Evolutionary conservation across 2,888 invertebrate genomes (phyloP).

Genomic region (Gymnosoma rotundatum): DNA sequence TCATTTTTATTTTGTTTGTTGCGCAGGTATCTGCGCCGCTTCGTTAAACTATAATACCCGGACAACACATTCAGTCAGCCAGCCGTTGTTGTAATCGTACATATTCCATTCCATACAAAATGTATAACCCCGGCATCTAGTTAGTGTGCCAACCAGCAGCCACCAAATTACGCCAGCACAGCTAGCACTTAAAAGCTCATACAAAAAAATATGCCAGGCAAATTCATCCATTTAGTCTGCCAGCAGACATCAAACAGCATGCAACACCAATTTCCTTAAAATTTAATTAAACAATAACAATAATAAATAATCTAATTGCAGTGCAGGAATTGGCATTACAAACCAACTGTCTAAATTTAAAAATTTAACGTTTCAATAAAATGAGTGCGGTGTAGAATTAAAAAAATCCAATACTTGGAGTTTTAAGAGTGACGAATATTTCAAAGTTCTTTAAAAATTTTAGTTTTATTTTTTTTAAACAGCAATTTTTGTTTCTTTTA

Average conservation of each 20-base stretch:
- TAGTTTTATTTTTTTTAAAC: too few species aligned
- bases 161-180: conserved; percentile 30
- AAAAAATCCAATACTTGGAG: not conserved
- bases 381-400: not conserved
- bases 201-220: conserved; percentile 32
- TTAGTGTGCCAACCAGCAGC: conserved; percentile 43
- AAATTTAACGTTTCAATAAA: not conserved
- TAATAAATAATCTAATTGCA: conserved; percentile 2
- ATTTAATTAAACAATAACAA: conserved; percentile 18
- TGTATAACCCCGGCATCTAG: conserved; percentile 30
- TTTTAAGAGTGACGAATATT: not conserved
- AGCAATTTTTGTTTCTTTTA: too few species aligned
- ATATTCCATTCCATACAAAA: conserved; percentile 39
- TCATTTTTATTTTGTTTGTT: conserved; percentile 58
- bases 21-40: conserved; percentile 70
- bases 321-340: not conserved
- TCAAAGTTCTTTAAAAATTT: not conserved
- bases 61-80: conserved; percentile 38
- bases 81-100: conserved; percentile 1
- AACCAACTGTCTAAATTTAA: not conserved
- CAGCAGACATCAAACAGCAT: conserved; percentile 60
- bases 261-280: conserved; percentile 44
- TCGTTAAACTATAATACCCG: conserved; percentile 66
- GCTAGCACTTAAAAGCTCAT: conserved; percentile 1
- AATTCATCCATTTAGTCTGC: conserved; percentile 63